Conservation (phyloP, 2,888 invertebrate genomes). For the Papilio elwesi region DNA sequence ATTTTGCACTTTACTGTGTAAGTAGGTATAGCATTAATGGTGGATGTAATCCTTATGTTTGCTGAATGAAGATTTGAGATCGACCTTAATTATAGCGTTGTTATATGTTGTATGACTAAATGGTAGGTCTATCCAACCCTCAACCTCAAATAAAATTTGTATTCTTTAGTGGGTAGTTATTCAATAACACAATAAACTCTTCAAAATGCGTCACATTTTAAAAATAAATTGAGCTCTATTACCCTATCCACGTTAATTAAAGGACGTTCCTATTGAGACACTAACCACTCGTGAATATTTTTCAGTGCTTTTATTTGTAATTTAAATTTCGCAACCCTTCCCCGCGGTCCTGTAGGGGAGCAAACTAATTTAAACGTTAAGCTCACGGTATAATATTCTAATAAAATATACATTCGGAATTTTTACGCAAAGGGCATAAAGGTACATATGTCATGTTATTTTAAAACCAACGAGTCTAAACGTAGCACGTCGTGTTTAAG, state of each 20-base stretch:
- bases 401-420: constrained; percentile 76
- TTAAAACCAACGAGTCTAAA: not conserved
- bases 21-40: too few relatives aligned
- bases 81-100: too few relatives aligned
- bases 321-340: constrained; percentile 84
- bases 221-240: constrained; percentile 78
- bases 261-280: constrained; percentile 81
- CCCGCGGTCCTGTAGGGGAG: constrained; percentile 77
- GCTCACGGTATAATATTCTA: constrained; percentile 78
- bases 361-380: constrained; percentile 84
- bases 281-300: constrained; percentile 82
- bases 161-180: not conserved
- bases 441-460: constrained; percentile 48
- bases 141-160: not conserved
- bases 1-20: too few relatives aligned
- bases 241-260: constrained; percentile 82
- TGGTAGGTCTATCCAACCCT: not conserved
- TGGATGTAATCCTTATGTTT: too few relatives aligned
- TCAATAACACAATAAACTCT: constrained; percentile 23
- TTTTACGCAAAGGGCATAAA: constrained; percentile 73
- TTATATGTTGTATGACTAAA: not conserved
- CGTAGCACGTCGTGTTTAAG: too few relatives aligned
- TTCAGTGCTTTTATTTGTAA: constrained; percentile 85
- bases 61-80: too few relatives aligned
- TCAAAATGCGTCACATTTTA: constrained; percentile 52